phyloP scores from a whole-genome alignment of 2,888 invertebrate genomes.

The Sepiola atlantica region DNA sequence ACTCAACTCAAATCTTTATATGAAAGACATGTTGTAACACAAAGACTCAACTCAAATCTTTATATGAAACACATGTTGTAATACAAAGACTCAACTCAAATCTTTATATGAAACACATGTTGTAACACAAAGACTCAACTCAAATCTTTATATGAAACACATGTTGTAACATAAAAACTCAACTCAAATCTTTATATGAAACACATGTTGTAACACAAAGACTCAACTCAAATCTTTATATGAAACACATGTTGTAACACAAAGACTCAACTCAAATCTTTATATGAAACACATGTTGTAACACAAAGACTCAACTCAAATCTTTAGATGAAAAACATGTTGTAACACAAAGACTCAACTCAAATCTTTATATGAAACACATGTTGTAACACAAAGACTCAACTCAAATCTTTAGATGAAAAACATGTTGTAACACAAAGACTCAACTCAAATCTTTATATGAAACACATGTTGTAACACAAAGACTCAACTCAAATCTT shows the following conservation, averaged over 20 bases:
- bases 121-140: not conserved
- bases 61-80: too few relatives aligned
- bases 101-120: too few relatives aligned
- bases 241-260: not conserved
- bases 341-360: not conserved
- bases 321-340: too few relatives aligned
- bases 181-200: too few relatives aligned
- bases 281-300: too few relatives aligned
- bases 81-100: not conserved
- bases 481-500: not conserved
- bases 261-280: not conserved
- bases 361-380: too few relatives aligned
- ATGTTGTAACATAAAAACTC: not conserved
- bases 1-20: too few relatives aligned
- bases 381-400: not conserved
- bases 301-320: not conserved
- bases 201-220: not conserved
- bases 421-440: not conserved
- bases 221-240: too few relatives aligned
- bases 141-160: too few relatives aligned
- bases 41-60: not conserved
- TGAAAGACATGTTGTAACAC: not conserved
- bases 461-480: not conserved
- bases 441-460: too few relatives aligned
- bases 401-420: too few relatives aligned